Evolutionary conservation across 2,888 invertebrate genomes (phyloP), one percentile per base, ranked within the genome.

Genomic region (Leptogaster cylindrica): DNA sequence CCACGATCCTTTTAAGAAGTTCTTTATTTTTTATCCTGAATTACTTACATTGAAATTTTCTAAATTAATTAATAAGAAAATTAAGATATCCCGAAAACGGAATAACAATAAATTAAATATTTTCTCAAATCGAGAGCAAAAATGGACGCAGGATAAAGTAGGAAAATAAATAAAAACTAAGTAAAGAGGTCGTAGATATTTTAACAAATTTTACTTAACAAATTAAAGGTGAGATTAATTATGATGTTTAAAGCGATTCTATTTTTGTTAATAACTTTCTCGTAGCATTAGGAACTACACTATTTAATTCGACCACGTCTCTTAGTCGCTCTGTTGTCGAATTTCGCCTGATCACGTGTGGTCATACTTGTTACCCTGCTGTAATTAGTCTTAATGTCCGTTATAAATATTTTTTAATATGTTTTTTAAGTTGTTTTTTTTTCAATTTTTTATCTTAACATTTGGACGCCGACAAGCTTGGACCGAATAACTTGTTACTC

Each of bases 201-300:
- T 48, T 48, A 41, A 64, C 41, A 46, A 64, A 44, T 64, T 20
- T 48, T 48, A 64, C 48, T 33, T 64, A 48, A 64, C 64, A 48
- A 46, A 28, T 14, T 20, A 48, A 27, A 48, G 48, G 20, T 48
- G 41, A 58, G 23, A 58, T 39, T 16, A 39, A 58, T 51, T 39
- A 23, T n/a, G 25, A 25, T 39, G 41, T 58, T 36, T 39, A 58
- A 58, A 58, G 10, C 8, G 36, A 58, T 39, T 58, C 12, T 58
- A 58, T 58, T 64, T 63, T 63, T 52, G 52, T 52, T 52, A 52
- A 52, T 31, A 33, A 46, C 20, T 46, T 23, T 44, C 52, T 33
- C 33, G 8, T 25, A 31, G 46, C 46, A 46, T 12, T 12, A 46
- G 20, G 20, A 46, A 23, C 46, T 46, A 52, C n/a, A 46, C 25